Evolutionary conservation across 2,888 invertebrate genomes (phyloP), one percentile per base, ranked within the genome.

Genomic region (Coleophora deauratella): DNA sequence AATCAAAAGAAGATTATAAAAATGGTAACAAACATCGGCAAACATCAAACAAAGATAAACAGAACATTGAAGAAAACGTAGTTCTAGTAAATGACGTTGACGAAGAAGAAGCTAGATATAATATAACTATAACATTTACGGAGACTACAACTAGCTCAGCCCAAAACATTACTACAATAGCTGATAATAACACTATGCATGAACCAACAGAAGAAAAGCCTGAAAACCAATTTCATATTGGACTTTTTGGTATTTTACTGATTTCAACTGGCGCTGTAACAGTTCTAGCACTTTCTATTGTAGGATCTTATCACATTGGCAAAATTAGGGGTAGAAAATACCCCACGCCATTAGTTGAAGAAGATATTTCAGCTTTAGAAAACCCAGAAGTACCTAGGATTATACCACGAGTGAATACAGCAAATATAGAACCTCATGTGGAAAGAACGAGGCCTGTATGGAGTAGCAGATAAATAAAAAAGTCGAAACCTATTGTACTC

Each of bases 231-330:
- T 4, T 21, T 21, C 3, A 3, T 4, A 41, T 37, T 35, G 49
- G 35, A 35, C 14, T 30, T 52, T 59, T 30, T 62, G 63, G 63
- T 60, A 50, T 39, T 33, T 46, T 1, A 7, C 40, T 67, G 13
- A 53, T 65, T 9, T 41, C 49, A 1, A 44, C 62, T 11, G 59
- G 43, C 10, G 43, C 45, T 9, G 33, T 55, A 4, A 48, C 50
- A 9, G 37, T 46, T n/a, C 9, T 61, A 36, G 47, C 46, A 10
- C 27, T 61, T 6, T 37, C 55, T n/a, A 40, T 40, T 3, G 50
- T 60, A 9, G 40, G 54, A 27, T 51, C 62, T 1, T 69, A 64
- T 45, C 51, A 61, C 35, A 45, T 50, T 12, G 66, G 66, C 1
- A 60, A 57, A 42, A 41, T 50, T 0, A 46, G 39, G 37, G 41